phyloP scores from a whole-genome alignment of 2,113 vertebrate genomes.

The Accipiter cooperii region DNA sequence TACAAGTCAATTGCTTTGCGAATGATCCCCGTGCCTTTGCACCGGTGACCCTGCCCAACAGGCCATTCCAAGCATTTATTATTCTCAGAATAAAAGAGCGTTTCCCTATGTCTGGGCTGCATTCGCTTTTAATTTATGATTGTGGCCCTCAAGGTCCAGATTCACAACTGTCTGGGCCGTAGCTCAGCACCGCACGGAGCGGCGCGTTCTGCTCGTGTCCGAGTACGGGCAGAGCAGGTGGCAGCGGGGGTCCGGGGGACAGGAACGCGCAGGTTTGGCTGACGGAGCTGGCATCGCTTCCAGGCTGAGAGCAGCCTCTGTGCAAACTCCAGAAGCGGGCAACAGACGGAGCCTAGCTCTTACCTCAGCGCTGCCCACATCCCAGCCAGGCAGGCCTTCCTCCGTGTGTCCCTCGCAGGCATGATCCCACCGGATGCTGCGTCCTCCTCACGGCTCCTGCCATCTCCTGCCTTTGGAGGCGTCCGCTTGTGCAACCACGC shows the following conservation, averaged over 20 bases:
- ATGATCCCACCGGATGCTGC: accelerated
- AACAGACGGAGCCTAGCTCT: background rate
- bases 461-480: background rate
- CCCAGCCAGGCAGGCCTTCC: background rate
- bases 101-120: background rate
- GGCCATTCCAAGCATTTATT: background rate
- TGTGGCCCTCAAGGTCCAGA: background rate
- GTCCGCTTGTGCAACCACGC: background rate
- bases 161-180: background rate
- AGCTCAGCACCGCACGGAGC: background rate
- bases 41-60: background rate
- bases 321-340: accelerated
- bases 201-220: accelerated
- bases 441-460: accelerated
- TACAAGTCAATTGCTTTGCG: background rate
- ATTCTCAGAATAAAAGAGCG: background rate
- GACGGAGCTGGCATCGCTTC: background rate
- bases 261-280: background rate
- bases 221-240: background rate
- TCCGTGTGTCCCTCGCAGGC: accelerated
- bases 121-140: background rate
- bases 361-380: background rate
- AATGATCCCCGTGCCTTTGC: background rate
- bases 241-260: too few species aligned
- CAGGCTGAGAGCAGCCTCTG: background rate